phyloP scores from a whole-genome alignment of 2,888 invertebrate species.

The Phytoseiulus persimilis region DNA sequence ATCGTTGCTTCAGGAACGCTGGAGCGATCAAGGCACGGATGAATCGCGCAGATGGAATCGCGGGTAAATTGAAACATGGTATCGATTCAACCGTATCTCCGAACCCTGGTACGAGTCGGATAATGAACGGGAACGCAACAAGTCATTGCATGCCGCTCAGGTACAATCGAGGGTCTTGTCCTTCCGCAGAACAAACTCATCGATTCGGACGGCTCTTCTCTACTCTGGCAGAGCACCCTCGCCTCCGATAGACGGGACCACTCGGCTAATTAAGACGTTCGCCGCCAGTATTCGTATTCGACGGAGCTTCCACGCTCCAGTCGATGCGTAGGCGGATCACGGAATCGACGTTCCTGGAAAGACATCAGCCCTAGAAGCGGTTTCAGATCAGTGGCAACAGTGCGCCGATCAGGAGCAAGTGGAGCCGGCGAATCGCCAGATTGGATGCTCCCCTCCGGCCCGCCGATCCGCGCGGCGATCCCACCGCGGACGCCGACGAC shows the following conservation, averaged over 20 bases:
- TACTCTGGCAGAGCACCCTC: background rate
- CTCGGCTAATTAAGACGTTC: conserved; percentile 5
- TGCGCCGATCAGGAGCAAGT: background rate
- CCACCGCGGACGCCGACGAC: background rate
- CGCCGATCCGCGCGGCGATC: background rate
- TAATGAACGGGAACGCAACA: background rate
- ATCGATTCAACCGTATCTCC: background rate
- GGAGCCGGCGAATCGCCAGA: background rate
- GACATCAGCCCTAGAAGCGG: background rate
- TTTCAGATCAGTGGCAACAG: background rate
- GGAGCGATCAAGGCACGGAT: too few species aligned
- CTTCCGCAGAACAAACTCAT: background rate
- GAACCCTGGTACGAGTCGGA: background rate
- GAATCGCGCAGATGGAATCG: too few species aligned
- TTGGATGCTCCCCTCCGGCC: background rate
- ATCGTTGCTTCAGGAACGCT: too few species aligned
- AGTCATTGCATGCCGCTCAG: background rate
- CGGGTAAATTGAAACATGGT: background rate
- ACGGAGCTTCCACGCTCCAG: background rate
- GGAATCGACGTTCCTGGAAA: background rate
- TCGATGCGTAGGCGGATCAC: background rate
- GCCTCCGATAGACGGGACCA: background rate
- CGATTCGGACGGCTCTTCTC: background rate
- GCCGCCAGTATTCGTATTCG: background rate
- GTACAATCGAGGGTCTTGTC: background rate